Evolutionary conservation across 2,888 invertebrate species (phyloP).

Genomic region (Mylabris sibirica): DNA sequence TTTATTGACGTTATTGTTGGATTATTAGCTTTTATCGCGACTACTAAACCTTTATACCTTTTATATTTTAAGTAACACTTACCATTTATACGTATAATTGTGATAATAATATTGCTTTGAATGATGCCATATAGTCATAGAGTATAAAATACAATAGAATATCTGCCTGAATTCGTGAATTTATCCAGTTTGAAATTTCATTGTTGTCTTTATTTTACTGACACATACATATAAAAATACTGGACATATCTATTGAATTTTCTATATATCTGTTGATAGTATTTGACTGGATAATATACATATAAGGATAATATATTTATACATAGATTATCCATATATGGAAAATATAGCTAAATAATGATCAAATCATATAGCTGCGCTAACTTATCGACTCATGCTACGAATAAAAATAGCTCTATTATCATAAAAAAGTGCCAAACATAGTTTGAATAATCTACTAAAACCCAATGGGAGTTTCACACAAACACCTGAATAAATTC

Average conservation of each 20-base stretch:
- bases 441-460: slow-evolving; percentile 30
- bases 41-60: no score
- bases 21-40: no score
- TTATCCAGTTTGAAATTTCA: slow-evolving; percentile 26
- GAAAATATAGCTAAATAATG: slow-evolving; percentile 32
- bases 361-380: slow-evolving; percentile 27
- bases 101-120: no score
- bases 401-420: slow-evolving; percentile 35
- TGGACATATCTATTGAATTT: slow-evolving; percentile 24
- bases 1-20: no score
- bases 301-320: no score
- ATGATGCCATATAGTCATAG: background rate
- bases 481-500: slow-evolving; percentile 34
- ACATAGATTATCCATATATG: slow-evolving; percentile 17
- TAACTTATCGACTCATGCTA: slow-evolving; percentile 29
- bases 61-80: no score
- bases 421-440: slow-evolving; percentile 25
- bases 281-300: slow-evolving; percentile 13
- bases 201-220: slow-evolving; percentile 30
- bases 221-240: slow-evolving; percentile 22
- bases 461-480: slow-evolving; percentile 25
- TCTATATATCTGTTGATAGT: slow-evolving; percentile 27
- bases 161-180: slow-evolving; percentile 26
- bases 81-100: no score
- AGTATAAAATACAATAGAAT: background rate